Evolutionary conservation across 1,140 invertebrate species (phyloP), one percentile per base, ranked within the genome.

Genomic region (Lepidurus arcticus): DNA sequence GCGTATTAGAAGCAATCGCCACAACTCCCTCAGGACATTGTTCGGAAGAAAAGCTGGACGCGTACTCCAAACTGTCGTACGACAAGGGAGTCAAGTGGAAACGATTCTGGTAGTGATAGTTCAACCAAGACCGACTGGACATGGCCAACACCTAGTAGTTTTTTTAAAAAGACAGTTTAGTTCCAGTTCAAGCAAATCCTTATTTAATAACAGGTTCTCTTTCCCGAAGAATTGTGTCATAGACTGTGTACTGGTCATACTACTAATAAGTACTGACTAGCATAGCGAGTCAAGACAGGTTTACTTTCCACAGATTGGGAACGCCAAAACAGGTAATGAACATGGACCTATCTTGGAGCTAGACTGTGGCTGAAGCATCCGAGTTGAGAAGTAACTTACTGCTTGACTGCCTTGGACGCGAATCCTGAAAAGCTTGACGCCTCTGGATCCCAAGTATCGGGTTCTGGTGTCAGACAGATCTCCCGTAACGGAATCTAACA

Each of bases 1-100:
- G 87, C 0, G 97, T 99, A 83, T 99, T 99, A 0, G 94, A 94
- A 0, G 97, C 98, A 85, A 99, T 99, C 0, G 98, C 98, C 8
- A 99, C 98, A 81, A 99, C 98, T 81, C 97, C 98, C 86, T 99
- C 98, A 1, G 96, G 95, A 88, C 98, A 99, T 85, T 99, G 98
- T 86, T 99, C 97, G 79, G 96, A 98, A 78, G 95, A 95, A 84
- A 99, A 99, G 11, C 97, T 96, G 0, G 96, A 97, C 0, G 98
- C 98, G 87, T 97, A 98, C 84, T 99, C 98, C 26, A 99, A 85
- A 74, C 93, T 93, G 86, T 98, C 96, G 83, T 98, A 99, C 0
- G 96, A 98, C 0, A 99, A 85, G 1, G 97, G 97, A 0, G 97
- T 98, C 9, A 99, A 86, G 86, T 98, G 96, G 83, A 97, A 97